Percentiles rank a stretch among this genome's conserved stretches.
Evolutionary conservation across 2,113 vertebrate species (phyloP).

Genomic region (Grantiella picta): DNA sequence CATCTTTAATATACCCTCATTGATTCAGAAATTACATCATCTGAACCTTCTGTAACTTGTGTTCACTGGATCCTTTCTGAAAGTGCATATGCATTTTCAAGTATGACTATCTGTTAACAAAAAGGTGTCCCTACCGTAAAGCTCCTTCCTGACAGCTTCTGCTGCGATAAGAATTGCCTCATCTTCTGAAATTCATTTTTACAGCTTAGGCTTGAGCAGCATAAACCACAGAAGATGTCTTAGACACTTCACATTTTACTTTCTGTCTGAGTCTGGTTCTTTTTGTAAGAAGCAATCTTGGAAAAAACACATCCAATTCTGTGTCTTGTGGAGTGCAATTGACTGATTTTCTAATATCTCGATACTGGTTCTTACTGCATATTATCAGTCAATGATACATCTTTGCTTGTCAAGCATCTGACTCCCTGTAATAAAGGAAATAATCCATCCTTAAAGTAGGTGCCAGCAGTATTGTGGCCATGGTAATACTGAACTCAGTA

Average conservation of each 20-base stretch:
- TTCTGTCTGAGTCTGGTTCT: not conserved
- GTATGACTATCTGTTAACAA: not conserved
- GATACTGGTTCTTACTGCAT: not conserved
- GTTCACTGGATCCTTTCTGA: not conserved
- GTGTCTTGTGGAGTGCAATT: not conserved
- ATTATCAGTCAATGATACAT: not conserved
- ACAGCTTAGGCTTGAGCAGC: not conserved
- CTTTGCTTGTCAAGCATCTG: not conserved
- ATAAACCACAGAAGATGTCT: not conserved
- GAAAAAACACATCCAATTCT: not conserved
- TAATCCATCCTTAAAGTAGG: not conserved
- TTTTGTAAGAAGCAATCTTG: not conserved
- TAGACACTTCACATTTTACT: not conserved
- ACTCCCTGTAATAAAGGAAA: not conserved
- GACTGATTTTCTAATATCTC: not conserved
- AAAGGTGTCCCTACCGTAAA: not conserved
- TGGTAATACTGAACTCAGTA: not conserved
- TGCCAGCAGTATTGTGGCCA: not conserved
- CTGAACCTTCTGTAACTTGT: not conserved
- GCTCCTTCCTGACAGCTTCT: not conserved
- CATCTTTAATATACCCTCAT: not conserved
- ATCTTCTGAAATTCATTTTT: not conserved
- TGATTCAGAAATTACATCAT: not conserved
- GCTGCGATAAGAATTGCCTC: not conserved
- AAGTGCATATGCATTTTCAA: not conserved